Conservation (phyloP, 1,140 invertebrate species). For the Glossosoma conforme region DNA sequence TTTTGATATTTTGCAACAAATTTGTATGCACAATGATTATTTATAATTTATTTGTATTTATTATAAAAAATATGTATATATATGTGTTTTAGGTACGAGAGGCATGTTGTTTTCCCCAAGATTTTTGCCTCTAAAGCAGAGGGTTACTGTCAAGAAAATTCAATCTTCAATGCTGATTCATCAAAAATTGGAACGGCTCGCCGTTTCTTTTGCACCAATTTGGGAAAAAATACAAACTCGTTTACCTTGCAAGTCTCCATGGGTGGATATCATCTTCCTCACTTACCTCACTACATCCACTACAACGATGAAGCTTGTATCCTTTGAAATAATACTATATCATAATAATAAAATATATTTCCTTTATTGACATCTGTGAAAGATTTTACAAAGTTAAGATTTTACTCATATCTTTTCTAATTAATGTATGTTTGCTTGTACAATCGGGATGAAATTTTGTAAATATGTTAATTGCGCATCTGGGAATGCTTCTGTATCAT, state of each 20-base stretch:
- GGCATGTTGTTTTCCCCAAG: constrained; percentile 86
- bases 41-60: constrained; percentile 1
- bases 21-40: too few relatives aligned
- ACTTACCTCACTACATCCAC: constrained; percentile 61
- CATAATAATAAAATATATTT: too few relatives aligned
- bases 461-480: too few relatives aligned
- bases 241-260: constrained; percentile 80
- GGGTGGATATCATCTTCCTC: constrained; percentile 69
- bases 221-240: constrained; percentile 65
- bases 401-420: too few relatives aligned
- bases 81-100: constrained; percentile 67
- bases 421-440: too few relatives aligned
- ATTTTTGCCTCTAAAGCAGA: constrained; percentile 78
- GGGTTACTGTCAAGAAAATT: constrained; percentile 75
- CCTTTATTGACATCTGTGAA: too few relatives aligned
- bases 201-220: constrained; percentile 63
- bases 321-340: constrained; percentile 57
- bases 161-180: constrained; percentile 85
- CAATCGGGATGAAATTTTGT: too few relatives aligned
- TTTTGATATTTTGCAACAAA: too few relatives aligned
- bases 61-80: constrained; percentile 1
- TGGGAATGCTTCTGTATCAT: too few relatives aligned
- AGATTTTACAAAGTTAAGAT: too few relatives aligned
- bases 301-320: constrained; percentile 92
- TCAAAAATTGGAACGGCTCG: constrained; percentile 82